Percentiles rank a stretch among this genome's conserved stretches.
phyloP scores from a whole-genome alignment of 2,113 vertebrate genomes.

The Colistium nudipinnis region DNA sequence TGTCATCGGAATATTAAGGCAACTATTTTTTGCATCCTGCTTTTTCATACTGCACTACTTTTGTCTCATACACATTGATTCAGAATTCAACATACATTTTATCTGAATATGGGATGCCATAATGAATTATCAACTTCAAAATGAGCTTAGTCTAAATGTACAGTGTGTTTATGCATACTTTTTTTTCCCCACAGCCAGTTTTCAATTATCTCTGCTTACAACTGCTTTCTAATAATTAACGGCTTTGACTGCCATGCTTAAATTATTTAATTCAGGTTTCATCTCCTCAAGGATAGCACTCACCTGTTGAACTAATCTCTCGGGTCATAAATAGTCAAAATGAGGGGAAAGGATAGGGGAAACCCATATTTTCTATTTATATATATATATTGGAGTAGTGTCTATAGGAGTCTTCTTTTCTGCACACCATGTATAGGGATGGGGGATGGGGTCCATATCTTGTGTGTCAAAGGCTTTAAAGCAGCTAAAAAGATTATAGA shows the following conservation, averaged over 20 bases:
- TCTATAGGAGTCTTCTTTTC: conserved; percentile 17
- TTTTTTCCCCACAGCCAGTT: background rate
- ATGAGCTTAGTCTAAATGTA: conserved; percentile 32
- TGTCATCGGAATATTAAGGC: conserved; percentile 14
- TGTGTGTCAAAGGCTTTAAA: conserved; percentile 69
- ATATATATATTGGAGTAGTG: conserved; percentile 5
- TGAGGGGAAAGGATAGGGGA: background rate
- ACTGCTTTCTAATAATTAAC: conserved; percentile 43
- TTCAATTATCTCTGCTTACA: conserved; percentile 49
- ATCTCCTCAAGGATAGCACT: conserved; percentile 33
- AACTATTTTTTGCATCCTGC: conserved; percentile 8
- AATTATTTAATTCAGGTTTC: conserved; percentile 37
- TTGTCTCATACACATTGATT: background rate
- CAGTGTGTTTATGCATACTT: conserved; percentile 16
- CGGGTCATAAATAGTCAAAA: conserved; percentile 17
- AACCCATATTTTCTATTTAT: conserved; percentile 9
- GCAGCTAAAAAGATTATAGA: conserved; percentile 66
- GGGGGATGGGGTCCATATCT: conserved; percentile 48
- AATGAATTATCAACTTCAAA: conserved; percentile 31
- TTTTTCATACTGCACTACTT: conserved; percentile 35
- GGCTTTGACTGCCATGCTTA: conserved; percentile 19
- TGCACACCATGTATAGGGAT: conserved; percentile 32
- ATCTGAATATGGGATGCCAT: conserved; percentile 7
- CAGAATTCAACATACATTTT: conserved; percentile 32
- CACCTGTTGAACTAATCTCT: conserved; percentile 13